Base-by-base conservation (phyloP, 2,888 invertebrate species). In the Scaptomyza polygonia region DNA sequence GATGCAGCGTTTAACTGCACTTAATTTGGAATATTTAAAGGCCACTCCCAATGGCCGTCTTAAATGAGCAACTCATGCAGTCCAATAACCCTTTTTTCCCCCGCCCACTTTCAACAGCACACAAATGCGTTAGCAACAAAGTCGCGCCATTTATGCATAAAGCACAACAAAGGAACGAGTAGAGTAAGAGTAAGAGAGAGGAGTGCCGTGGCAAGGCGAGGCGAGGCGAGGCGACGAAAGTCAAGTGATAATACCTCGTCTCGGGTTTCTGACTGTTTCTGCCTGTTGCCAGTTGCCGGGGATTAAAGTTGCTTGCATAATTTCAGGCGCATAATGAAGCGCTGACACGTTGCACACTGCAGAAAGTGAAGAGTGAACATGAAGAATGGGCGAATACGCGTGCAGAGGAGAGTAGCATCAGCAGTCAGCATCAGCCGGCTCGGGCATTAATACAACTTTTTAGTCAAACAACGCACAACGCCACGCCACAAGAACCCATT, bases 281-380 rank as follows among this genome's bases (percentile, higher is more conserved):
- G 67, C 59, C 57, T 44, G 59, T 64, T 61, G 76, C 61, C 61
- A 55, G 59, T 58, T 68, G 67, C 72, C 57, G 42, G 51, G 76
- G 87, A 82, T 85, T 82, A 82, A 87, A 87, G 77, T 61, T 72
- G 77, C 77, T 85, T 85, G 88, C 81, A 85, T 86, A 81, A 74
- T 86, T 74, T 48, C 67, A 66, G 61, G 56, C 67, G 74, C 86
- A 84, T 87, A 82, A 87, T 85, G 67, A 82, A 79, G 5, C 25
- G 67, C 79, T 36, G 49, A 14, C 40, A 18, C 14, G 67, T 52
- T 67, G 78, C 71, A 59, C n/a, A 59, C 11, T 18, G 34, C 21
- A 43, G 9, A 2, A 8, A 12, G 18, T 14, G 5, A 11, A 6
- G 11, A 16, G 18, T n/a, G n/a, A n/a, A 8, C 36, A 3, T 14